Base-by-base conservation (phyloP, 2,888 invertebrate genomes). In the Trachelus troglodyta region DNA sequence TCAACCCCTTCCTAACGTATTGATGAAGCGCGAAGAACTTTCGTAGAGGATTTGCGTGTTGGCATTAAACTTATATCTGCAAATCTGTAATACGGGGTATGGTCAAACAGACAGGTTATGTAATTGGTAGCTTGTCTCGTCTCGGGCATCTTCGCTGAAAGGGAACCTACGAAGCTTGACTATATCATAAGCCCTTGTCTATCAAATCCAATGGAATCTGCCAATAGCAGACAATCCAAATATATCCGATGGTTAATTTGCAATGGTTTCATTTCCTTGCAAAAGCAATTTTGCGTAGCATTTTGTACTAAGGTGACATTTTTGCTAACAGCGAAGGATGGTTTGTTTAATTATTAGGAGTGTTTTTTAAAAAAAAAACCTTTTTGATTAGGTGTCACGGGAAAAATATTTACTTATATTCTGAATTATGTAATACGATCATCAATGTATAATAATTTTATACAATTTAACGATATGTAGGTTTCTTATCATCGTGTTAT, bases 61-160 rank as follows among this genome's bases (percentile, higher is more conserved):
- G 23, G 56, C 15, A 56, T 56, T 56, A 9, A 23, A 56, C 9
- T 56, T 56, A 9, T 56, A 9, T 56, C 56, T 56, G 2, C 23
- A 9, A 23, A 9, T 56, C 56, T 56, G 56, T 23, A 9, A 2
- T 56, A 23, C 2, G 9, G 56, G 6, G 9, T 56, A 56, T 56
- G 9, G 56, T 1, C 56, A 69, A 77, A 76, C 79, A 76, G 79
- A 76, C 76, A 77, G 74, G 75, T 77, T 77, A 79, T 77, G 79
- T 80, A 79, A 80, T 79, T 79, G 79, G 15, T 11, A 71, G 33
- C 69, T 69, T 34, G 35, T 40, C 73, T 68, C 34, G 56, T 34
- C 40, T 34, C 9, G 23, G 23, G 23, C 23, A 56, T 23, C 23
- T 56, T 56, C 23, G 56, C 56, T 56, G 56, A 56, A 56, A 56